Base-by-base conservation (phyloP, 2,888 invertebrate species). In the Chaetogeoica ovagalla region DNA sequence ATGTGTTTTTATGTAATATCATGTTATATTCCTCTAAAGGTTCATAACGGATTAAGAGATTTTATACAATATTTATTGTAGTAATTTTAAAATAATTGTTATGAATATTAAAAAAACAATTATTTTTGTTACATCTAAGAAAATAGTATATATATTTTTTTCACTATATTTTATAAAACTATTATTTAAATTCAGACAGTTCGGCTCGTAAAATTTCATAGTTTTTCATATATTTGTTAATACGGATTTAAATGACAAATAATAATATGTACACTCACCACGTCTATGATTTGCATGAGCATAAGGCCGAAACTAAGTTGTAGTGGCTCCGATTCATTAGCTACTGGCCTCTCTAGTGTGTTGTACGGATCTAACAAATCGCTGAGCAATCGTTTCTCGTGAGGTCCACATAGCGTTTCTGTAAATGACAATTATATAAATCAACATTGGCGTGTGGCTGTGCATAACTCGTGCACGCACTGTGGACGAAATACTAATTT, bases 231-330 rank as follows among this genome's bases (percentile, higher is more conserved):
- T 9, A 11, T 60, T 30, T 6, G 3, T 13, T 0, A 63, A 63
- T 39, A 17, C 9, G 63, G 21, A 39, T 63, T 63, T 17, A 68
- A 17, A 19, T 23, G 17, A 55, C 19, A 23, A 21, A 5, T 4
- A 43, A 48, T 11, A 23, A 68, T 63, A 55, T 48, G n/a, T 37
- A 30, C 83, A 90, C 92, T 91, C 90, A 96, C 96, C 92, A 96
- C 96, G 90, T 96, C 96, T 88, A 96, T 96, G 89, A 96, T 96
- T 91, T 96, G 96, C 94, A 95, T 95, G 88, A 96, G 92, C 87
- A 96, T 96, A 89, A 96, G 92, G 88, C 96, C 96, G 90, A 96
- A 96, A 90, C 94, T 95, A 88, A 96, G 92, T 90, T 93, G 93
- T 87, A 96, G 91, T 86, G 96, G 94, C 89, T 96, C 96, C 88